Evolutionary conservation across 30 jellyfish, hydroid and myxozoan species (phyloP), one percentile per base, ranked within the genome.

Genomic region (Chironex yamaguchii): DNA sequence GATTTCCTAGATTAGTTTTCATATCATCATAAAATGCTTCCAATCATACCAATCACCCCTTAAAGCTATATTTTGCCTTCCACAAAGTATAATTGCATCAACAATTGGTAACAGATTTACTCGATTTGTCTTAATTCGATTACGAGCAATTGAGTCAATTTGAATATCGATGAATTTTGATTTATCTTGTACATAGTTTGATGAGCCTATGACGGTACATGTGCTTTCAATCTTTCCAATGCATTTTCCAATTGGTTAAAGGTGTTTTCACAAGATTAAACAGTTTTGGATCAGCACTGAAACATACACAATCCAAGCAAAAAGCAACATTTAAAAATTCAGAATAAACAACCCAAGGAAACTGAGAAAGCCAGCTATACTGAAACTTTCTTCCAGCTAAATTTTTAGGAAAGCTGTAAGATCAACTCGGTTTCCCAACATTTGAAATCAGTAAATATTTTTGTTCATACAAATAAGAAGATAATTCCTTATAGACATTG

Each of bases 291-390:
- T n/a, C n/a, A n/a, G n/a, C n/a, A n/a, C 24, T 73, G 75, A 85
- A 74, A 23, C 67, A 31, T 17, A 88, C 92, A 78, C 92, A 88
- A 49, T 35, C n/a, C 2, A 88, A 20, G 81, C 96, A 88, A 62
- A 68, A 77, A 0, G 96, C 96, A 64, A 90, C 94, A 69, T 89
- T 90, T 9, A 1, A 9, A 11, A 12, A 50, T 48, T 34, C 26
- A 3, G 95, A 81, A 72, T 90, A 90, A 20, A 21, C 62, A 12
- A 90, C 76, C 87, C 97, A 90, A 3, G 83, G 54, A 71, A 51
- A 89, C 25, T 17, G 17, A 9, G 63, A 36, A 28, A 81, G 64
- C 86, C 91, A 70, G 34, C 52, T 4, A 31, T 9, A 22, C 42
- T 67, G 92, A 34, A 65, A 82, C 33, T 0, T 70, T 34, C 93